Conservation (phyloP, 2,888 invertebrate genomes). For the Portevinia maculata region DNA sequence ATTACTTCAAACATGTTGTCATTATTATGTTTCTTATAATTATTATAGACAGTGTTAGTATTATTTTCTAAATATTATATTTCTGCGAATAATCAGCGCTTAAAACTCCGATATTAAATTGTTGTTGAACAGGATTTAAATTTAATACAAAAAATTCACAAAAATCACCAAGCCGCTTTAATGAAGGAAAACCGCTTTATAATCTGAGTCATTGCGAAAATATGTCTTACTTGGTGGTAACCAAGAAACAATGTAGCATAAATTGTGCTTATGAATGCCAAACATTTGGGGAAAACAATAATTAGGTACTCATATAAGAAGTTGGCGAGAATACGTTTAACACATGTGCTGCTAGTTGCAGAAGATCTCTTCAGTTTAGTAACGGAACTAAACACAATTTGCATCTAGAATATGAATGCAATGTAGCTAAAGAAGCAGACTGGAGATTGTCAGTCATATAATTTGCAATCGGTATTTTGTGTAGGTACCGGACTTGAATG, state of each 20-base stretch:
- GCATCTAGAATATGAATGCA: slow-evolving; percentile 50
- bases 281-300: slow-evolving; percentile 36
- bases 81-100: too few relatives aligned
- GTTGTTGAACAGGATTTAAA: background rate
- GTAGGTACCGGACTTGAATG: slow-evolving; percentile 62
- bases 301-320: background rate
- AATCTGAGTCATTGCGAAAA: slow-evolving; percentile 58
- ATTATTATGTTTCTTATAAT: slow-evolving; percentile 12
- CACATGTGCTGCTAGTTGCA: slow-evolving; percentile 35
- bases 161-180: slow-evolving; percentile 21
- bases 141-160: background rate
- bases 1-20: slow-evolving; percentile 12
- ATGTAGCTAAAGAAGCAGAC: slow-evolving; percentile 4
- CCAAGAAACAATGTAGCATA: background rate
- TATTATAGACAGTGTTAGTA: slow-evolving; percentile 15
- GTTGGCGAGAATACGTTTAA: background rate
- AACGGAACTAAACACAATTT: slow-evolving; percentile 15
- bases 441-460: slow-evolving; percentile 37
- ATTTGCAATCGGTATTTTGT: slow-evolving; percentile 1
- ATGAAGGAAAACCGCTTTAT: slow-evolving; percentile 69
- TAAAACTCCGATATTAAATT: too few relatives aligned
- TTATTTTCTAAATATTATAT: background rate
- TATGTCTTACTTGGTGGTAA: slow-evolving; percentile 20
- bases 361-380: slow-evolving; percentile 13
- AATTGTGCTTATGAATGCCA: slow-evolving; percentile 48